Conservation (phyloP, 1,140 invertebrate species). For the Laodelphax striatellus region DNA sequence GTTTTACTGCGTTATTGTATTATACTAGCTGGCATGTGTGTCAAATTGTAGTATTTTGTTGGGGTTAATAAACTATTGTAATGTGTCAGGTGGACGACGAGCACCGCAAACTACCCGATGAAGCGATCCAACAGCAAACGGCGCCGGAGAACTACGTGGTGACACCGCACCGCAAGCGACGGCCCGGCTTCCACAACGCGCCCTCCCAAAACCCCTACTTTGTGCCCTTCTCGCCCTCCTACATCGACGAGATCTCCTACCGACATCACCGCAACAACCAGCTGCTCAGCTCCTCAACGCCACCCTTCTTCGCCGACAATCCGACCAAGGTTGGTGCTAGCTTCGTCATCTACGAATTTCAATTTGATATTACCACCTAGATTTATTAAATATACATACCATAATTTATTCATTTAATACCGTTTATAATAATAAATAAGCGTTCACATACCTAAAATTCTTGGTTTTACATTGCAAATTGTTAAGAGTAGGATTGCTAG, state of each 20-base stretch:
- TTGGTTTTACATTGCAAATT: too few species aligned
- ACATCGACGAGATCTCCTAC: slow-evolving; percentile 45
- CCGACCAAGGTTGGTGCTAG: slow-evolving; percentile 40
- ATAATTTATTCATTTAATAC: too few species aligned
- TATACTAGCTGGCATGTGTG: too few species aligned
- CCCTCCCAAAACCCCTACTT: slow-evolving; percentile 75
- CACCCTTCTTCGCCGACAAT: slow-evolving; percentile 48
- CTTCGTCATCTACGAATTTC: too few species aligned
- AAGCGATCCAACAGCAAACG: slow-evolving; percentile 32
- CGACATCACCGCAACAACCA: slow-evolving; percentile 33
- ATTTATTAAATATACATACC: too few species aligned
- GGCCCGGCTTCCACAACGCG: slow-evolving; percentile 72
- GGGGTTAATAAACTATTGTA: slow-evolving; percentile 6
- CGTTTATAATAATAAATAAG: too few species aligned
- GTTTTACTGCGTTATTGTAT: too few species aligned
- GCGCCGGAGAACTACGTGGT: slow-evolving; percentile 54
- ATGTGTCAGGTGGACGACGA: slow-evolving; percentile 16
- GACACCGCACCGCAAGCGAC: slow-evolving; percentile 66
- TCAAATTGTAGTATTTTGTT: too few species aligned
- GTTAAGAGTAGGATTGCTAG: too few species aligned
- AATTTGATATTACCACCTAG: too few species aligned
- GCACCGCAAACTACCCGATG: slow-evolving; percentile 33
- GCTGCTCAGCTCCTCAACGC: slow-evolving; percentile 52
- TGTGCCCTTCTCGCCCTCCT: slow-evolving; percentile 59
- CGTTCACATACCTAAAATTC: too few species aligned